Percentiles rank a stretch among this genome's conserved stretches.
These are phyloP conservation scores for Drosophila mettleri DNA, from an alignment of 2,888 invertebrate genomes.

Conservation along the genomic window DNA sequence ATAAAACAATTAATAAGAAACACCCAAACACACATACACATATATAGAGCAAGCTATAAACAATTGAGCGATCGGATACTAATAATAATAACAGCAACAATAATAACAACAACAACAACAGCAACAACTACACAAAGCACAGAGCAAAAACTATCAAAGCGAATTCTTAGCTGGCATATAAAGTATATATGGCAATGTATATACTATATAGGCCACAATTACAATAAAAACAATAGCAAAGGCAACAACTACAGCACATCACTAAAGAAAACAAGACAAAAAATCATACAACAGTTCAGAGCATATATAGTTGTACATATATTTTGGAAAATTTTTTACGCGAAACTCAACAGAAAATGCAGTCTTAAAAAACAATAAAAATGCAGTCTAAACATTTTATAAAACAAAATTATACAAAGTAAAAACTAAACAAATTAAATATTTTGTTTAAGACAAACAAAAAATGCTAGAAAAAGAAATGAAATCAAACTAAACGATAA, in stretches of 20 bases:
- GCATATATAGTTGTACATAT: conserved; percentile 72
- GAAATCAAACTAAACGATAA: conserved; percentile 48
- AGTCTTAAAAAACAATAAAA: conserved; percentile 31
- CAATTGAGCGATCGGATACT: conserved; percentile 71
- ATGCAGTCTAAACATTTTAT: conserved; percentile 55
- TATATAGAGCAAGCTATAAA: conserved; percentile 57
- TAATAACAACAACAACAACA: conserved; percentile 6
- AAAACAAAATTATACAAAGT: conserved; percentile 62
- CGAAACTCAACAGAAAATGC: conserved; percentile 50
- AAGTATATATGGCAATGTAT: conserved; percentile 19
- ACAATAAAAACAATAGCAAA: conserved; percentile 4
- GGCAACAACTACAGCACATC: conserved; percentile 57
- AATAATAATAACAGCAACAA: conserved; percentile 48
- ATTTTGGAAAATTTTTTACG: conserved; percentile 81
- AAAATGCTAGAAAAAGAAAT: conserved; percentile 33
- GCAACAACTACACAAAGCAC: conserved; percentile 51
- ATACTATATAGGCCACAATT: not conserved
- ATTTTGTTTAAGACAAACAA: conserved; percentile 44
- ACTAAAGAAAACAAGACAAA: conserved; percentile 31
- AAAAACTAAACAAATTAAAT: conserved; percentile 50
- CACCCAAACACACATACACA: conserved; percentile 1
- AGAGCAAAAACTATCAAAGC: conserved; percentile 46
- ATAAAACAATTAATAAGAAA: conserved; percentile 7
- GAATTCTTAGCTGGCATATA: conserved; percentile 40
- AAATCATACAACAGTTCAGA: conserved; percentile 55